Evolutionary conservation across 2,888 invertebrate species (phyloP).

Genomic region (Troides helena): DNA sequence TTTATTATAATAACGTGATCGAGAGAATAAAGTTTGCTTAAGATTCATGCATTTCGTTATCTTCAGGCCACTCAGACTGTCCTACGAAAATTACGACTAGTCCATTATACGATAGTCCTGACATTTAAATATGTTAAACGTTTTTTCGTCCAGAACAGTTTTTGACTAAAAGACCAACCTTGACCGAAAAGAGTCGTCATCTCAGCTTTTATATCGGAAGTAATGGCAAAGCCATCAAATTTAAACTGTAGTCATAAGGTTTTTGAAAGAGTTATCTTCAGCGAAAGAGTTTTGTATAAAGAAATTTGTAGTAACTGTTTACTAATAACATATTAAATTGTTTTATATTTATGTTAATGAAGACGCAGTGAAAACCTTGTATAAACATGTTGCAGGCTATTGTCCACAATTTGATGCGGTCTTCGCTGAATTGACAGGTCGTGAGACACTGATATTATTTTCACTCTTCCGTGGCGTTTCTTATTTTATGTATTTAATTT

Average conservation of each 20-base stretch:
- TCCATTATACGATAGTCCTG: too few species aligned
- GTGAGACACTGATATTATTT: slow-evolving; percentile 84
- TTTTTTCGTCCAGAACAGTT: too few species aligned
- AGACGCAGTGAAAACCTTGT: neutral
- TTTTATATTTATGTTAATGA: neutral
- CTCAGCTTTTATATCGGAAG: too few species aligned
- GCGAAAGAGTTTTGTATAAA: neutral
- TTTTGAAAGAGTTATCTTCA: neutral
- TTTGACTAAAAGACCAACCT: too few species aligned
- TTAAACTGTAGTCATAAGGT: neutral
- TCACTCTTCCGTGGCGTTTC: slow-evolving; percentile 82
- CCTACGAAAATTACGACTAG: too few species aligned
- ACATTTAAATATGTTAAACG: too few species aligned
- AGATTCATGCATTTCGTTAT: too few species aligned
- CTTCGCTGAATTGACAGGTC: slow-evolving; percentile 85
- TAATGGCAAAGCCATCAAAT: too few species aligned
- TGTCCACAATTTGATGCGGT: slow-evolving; percentile 89
- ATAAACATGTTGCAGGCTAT: slow-evolving; percentile 73
- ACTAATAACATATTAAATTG: neutral
- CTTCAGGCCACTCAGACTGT: too few species aligned
- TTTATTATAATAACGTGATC: neutral
- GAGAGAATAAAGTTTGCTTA: too few species aligned
- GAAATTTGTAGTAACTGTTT: neutral
- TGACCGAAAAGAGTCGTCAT: too few species aligned
- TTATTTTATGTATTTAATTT: slow-evolving; percentile 27